These are phyloP conservation scores for Euclidia mi DNA, from an alignment of 2,888 invertebrate genomes.

Conservation along the genomic window DNA sequence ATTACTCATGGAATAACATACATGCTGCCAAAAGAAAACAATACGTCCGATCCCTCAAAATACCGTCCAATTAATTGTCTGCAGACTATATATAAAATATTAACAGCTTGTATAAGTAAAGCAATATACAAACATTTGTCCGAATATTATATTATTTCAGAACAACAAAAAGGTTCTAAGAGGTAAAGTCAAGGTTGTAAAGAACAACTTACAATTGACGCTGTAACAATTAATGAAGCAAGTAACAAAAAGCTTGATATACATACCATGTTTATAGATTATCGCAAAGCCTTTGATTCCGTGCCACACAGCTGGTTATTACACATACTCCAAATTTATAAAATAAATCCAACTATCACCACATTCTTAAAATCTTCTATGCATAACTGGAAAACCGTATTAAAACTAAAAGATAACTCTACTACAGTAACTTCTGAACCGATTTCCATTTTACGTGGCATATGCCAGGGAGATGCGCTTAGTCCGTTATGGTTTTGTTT, in stretches of 20 bases:
- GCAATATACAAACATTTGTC: conserved; percentile 32
- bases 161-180: conserved; percentile 46
- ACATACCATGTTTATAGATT: too few relatives aligned
- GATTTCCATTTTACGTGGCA: too few relatives aligned
- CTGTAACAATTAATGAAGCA: conserved; percentile 31
- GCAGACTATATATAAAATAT: too few relatives aligned
- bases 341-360: too few relatives aligned
- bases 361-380: conserved; percentile 6
- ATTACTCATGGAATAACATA: too few relatives aligned
- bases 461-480: conserved; percentile 37
- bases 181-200: too few relatives aligned
- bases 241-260: conserved; percentile 14
- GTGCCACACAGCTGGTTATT: too few relatives aligned
- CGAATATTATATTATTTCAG: conserved; percentile 36
- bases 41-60: conserved; percentile 37
- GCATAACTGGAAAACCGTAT: conserved; percentile 28
- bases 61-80: conserved; percentile 54
- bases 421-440: too few relatives aligned
- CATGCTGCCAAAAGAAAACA: conserved; percentile 41
- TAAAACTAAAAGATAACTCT: conserved; percentile 5
- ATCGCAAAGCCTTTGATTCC: too few relatives aligned
- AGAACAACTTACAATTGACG: conserved; percentile 42
- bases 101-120: conserved; percentile 38
- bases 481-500: conserved; percentile 19
- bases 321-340: too few relatives aligned